Conservation (phyloP, 2,888 invertebrate genomes). For the Pocota personata region DNA sequence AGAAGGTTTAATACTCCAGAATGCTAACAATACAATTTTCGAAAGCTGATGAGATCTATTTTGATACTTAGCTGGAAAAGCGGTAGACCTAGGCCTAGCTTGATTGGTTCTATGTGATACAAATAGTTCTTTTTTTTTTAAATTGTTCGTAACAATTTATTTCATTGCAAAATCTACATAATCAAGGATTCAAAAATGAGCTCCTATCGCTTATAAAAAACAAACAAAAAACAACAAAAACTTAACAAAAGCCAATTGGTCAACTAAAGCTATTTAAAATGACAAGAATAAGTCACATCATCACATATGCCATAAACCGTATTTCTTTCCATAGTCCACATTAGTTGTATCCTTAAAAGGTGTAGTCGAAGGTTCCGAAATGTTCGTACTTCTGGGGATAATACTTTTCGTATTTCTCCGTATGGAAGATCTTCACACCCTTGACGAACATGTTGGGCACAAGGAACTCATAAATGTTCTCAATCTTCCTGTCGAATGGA, state of each 20-base stretch:
- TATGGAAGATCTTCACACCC: slow-evolving; percentile 82
- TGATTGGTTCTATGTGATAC: not conserved
- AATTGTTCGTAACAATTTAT: slow-evolving; percentile 63
- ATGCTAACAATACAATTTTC: too few species aligned
- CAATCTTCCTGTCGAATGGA: slow-evolving; percentile 88
- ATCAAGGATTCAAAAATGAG: slow-evolving; percentile 9
- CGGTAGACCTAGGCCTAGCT: too few species aligned
- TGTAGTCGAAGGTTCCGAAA: slow-evolving; percentile 57
- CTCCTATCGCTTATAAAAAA: too few species aligned
- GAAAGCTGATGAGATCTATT: too few species aligned
- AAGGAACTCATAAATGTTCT: slow-evolving; percentile 84
- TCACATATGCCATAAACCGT: slow-evolving; percentile 1
- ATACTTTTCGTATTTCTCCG: slow-evolving; percentile 73
- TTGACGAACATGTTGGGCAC: slow-evolving; percentile 86
- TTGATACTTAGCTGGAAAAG: too few species aligned
- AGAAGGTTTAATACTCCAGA: too few species aligned
- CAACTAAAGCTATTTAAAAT: slow-evolving; percentile 14
- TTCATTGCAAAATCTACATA: slow-evolving; percentile 24
- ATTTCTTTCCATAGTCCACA: not conserved
- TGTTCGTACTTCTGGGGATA: slow-evolving; percentile 46
- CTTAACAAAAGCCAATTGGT: not conserved
- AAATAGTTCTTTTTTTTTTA: slow-evolving; percentile 2
- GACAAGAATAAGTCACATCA: slow-evolving; percentile 36
- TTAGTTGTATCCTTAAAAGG: slow-evolving; percentile 4
- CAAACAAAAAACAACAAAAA: not conserved